A percentile compares a stretch with the other conserved stretches of the same genome.
phyloP scores from a whole-genome alignment of 2,113 vertebrate genomes.

The Nothobranchius kuhntae region DNA sequence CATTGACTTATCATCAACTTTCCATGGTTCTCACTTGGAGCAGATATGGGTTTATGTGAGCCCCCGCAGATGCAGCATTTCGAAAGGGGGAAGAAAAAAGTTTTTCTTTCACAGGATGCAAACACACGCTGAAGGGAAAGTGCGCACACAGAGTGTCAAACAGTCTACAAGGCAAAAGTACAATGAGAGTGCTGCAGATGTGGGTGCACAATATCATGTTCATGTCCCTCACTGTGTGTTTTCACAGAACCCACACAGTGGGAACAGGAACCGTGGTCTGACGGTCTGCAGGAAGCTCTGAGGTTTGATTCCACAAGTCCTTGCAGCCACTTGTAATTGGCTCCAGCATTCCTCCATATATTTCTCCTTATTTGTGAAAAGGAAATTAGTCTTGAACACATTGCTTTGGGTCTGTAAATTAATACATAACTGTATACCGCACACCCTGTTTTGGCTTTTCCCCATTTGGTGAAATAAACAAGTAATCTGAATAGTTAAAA shows the following conservation, averaged over 20 bases:
- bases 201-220: constrained; percentile 17
- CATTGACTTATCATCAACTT: constrained; percentile 35
- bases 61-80: constrained; percentile 10
- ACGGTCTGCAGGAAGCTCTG: constrained; percentile 53
- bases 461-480: constrained; percentile 22
- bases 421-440: constrained; percentile 47
- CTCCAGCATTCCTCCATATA: constrained; percentile 68
- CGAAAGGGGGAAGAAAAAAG: constrained; percentile 20
- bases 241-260: constrained; percentile 18
- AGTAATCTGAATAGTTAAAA: background rate
- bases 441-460: constrained; percentile 12
- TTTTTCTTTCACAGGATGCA: constrained; percentile 39
- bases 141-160: constrained; percentile 21
- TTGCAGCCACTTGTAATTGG: constrained; percentile 59
- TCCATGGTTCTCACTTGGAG: constrained; percentile 24
- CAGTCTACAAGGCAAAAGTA: constrained; percentile 21
- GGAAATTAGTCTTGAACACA: constrained; percentile 22
- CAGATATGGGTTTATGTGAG: constrained; percentile 40
- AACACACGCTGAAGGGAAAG: constrained; percentile 39
- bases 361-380: constrained; percentile 58
- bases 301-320: constrained; percentile 50
- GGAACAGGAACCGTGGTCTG: constrained; percentile 50
- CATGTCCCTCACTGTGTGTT: constrained; percentile 21
- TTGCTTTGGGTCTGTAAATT: constrained; percentile 53
- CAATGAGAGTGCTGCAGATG: constrained; percentile 33